Evolutionary conservation across 2,888 invertebrate species (phyloP).

Genomic region (Eueremaeus valkanovi): DNA sequence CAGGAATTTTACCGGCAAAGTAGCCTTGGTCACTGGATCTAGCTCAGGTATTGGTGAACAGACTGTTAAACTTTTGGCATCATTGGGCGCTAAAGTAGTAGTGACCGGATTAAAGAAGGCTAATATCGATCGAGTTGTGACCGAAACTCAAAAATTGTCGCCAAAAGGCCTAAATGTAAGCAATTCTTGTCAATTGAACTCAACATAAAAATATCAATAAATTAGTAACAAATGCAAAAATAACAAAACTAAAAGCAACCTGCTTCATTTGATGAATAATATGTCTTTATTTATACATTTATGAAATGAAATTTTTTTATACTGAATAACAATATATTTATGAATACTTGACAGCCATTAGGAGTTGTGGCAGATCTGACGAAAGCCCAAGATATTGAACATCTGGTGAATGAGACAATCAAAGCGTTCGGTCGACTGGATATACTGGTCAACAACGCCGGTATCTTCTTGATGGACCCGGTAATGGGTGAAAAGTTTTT

Average conservation of each 20-base stretch:
- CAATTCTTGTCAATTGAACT: neutral
- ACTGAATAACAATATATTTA: neutral
- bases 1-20: slow-evolving; percentile 27
- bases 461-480: neutral
- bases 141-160: slow-evolving; percentile 25
- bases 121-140: slow-evolving; percentile 15
- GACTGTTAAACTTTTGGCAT: slow-evolving; percentile 33
- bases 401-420: slow-evolving; percentile 29
- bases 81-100: slow-evolving; percentile 27
- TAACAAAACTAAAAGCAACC: no score
- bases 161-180: slow-evolving; percentile 20
- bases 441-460: slow-evolving; percentile 42
- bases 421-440: slow-evolving; percentile 24
- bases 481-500: slow-evolving; percentile 25
- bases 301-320: neutral
- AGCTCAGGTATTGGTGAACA: slow-evolving; percentile 34
- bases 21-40: slow-evolving; percentile 34
- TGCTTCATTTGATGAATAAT: no score
- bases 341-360: slow-evolving; percentile 31
- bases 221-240: no score
- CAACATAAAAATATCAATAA: no score
- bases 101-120: slow-evolving; percentile 27
- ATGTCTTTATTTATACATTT: neutral
- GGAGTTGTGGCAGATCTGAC: slow-evolving; percentile 37
- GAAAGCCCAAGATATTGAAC: slow-evolving; percentile 17